phyloP scores from a whole-genome alignment of 2,888 invertebrate genomes.

The Ichneumoninae sp. region DNA sequence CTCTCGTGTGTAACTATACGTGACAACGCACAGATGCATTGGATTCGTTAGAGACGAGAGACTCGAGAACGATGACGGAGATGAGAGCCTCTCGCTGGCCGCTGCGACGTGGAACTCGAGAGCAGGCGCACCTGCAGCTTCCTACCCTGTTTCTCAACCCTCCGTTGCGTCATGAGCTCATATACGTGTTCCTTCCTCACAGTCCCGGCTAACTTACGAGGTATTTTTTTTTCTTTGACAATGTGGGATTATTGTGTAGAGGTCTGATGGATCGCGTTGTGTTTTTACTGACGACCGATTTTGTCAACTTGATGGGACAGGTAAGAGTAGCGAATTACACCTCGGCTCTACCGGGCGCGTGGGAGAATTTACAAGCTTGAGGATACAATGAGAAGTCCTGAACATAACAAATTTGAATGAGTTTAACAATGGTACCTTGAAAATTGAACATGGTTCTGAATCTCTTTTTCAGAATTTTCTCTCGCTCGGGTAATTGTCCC shows the following conservation, averaged over 20 bases:
- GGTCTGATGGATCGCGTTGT: neutral
- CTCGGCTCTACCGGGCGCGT: too few relatives aligned
- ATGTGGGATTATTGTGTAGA: neutral
- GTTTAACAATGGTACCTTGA: too few relatives aligned
- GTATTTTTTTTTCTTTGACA: neutral
- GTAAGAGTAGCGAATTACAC: too few relatives aligned
- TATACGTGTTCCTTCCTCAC: neutral
- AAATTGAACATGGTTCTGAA: too few relatives aligned
- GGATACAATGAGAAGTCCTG: too few relatives aligned
- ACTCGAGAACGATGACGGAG: slow-evolving; percentile 5
- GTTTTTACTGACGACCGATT: too few relatives aligned
- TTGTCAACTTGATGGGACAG: too few relatives aligned
- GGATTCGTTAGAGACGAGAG: slow-evolving; percentile 6
- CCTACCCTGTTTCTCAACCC: neutral
- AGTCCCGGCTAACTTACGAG: neutral
- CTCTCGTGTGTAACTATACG: neutral
- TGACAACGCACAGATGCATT: neutral
- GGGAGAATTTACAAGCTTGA: too few relatives aligned
- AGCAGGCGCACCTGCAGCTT: slow-evolving; percentile 2
- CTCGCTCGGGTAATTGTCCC: too few relatives aligned
- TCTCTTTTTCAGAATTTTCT: neutral
- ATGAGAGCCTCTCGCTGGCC: neutral
- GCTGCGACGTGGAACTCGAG: neutral
- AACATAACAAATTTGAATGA: too few relatives aligned
- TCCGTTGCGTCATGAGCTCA: slow-evolving; percentile 5